Conservation (phyloP, 2,113 vertebrate species). For the Pluvianellus socialis region DNA sequence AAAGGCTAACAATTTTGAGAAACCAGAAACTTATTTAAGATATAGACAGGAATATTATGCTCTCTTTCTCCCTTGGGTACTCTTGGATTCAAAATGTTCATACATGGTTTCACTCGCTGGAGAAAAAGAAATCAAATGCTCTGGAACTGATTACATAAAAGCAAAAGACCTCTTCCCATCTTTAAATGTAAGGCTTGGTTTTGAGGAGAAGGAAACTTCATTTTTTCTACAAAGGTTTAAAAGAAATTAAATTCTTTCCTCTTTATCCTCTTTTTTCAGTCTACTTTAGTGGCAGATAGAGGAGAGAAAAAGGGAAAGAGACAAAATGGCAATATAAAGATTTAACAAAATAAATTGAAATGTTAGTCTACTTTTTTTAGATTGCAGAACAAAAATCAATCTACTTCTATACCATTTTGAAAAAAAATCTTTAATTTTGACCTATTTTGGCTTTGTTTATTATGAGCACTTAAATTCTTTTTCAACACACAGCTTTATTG, state of each 20-base stretch:
- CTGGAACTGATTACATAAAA: neutral
- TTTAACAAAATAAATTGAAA: neutral
- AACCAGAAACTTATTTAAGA: neutral
- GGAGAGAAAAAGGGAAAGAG: neutral
- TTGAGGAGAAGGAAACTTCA: neutral
- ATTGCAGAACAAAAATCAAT: neutral
- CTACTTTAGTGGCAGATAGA: neutral
- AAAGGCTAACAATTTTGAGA: neutral
- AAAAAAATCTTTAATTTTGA: neutral
- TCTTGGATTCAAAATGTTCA: neutral
- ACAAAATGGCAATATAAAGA: neutral
- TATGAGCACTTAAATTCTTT: neutral
- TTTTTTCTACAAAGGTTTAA: neutral
- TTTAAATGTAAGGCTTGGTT: neutral
- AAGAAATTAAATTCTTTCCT: neutral
- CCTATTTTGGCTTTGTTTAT: neutral
- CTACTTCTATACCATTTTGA: neutral
- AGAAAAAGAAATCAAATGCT: neutral
- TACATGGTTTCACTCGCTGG: neutral
- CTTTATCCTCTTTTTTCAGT: neutral
- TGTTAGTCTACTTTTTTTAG: neutral
- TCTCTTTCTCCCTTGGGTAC: neutral
- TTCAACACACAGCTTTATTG: neutral
- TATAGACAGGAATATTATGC: neutral
- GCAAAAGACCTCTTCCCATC: neutral